Conservation (phyloP, 2,888 invertebrate species). For the Melikaiella ostensackeni region DNA sequence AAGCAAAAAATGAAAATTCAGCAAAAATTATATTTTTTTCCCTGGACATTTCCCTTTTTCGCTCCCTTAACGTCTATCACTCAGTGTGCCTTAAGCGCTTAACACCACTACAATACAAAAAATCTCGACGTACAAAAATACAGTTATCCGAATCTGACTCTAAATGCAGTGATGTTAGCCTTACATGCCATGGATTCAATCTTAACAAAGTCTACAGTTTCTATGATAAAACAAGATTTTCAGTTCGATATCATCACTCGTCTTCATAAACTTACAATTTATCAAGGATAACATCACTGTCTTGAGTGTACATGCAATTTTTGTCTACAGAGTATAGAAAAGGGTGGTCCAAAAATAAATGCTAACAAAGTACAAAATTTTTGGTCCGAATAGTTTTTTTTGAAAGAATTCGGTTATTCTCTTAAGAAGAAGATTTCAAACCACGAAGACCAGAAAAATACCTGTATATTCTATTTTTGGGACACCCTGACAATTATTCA, state of each 20-base stretch:
- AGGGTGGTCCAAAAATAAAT: slow-evolving; percentile 17
- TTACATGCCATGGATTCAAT: slow-evolving; percentile 4
- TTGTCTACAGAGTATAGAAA: not conserved
- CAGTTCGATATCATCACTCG: not conserved
- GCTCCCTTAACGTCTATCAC: slow-evolving; percentile 60
- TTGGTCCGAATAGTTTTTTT: slow-evolving; percentile 20
- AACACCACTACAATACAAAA: slow-evolving; percentile 70
- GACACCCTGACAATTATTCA: not conserved
- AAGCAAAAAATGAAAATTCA: slow-evolving; percentile 28
- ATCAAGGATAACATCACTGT: slow-evolving; percentile 15
- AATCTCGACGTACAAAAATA: slow-evolving; percentile 75
- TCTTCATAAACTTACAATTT: not conserved
- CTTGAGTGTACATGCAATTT: not conserved
- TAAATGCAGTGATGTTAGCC: slow-evolving; percentile 56
- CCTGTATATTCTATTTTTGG: slow-evolving; percentile 24
- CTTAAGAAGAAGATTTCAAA: slow-evolving; percentile 1
- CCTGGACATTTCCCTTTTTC: slow-evolving; percentile 26
- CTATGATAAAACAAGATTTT: slow-evolving; percentile 4
- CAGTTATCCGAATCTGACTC: slow-evolving; percentile 54
- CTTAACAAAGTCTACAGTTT: slow-evolving; percentile 19
- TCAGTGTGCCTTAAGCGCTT: slow-evolving; percentile 65
- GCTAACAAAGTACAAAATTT: slow-evolving; percentile 2
- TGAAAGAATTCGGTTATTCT: not conserved
- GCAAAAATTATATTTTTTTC: slow-evolving; percentile 23
- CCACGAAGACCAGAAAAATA: not conserved